phyloP scores from a whole-genome alignment of 2,113 vertebrate species.

The Crotalus viridis region DNA sequence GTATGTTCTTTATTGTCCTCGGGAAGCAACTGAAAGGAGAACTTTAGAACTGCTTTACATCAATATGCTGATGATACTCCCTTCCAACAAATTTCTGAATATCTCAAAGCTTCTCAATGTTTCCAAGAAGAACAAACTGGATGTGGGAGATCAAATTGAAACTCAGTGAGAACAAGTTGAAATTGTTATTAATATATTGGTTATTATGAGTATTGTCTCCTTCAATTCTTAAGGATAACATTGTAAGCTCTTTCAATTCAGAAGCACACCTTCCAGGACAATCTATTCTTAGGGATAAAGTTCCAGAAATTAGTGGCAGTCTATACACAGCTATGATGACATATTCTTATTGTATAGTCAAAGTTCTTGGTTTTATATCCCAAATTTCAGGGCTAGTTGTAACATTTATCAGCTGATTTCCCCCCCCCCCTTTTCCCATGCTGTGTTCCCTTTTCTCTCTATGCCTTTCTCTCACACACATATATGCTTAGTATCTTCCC shows the following conservation, averaged over 20 bases:
- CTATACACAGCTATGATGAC: background rate
- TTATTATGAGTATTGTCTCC: background rate
- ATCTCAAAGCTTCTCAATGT: background rate
- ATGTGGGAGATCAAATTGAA: background rate
- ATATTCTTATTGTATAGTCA: background rate
- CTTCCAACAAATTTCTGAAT: background rate
- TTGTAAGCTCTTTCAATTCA: background rate
- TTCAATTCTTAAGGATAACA: background rate
- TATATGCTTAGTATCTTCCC: background rate
- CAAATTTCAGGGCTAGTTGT: accelerated
- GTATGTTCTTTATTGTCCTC: background rate
- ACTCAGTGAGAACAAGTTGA: background rate
- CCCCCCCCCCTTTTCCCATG: background rate
- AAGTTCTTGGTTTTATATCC: accelerated
- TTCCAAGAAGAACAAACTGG: background rate
- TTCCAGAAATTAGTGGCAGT: background rate
- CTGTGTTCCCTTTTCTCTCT: background rate
- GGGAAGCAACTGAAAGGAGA: background rate
- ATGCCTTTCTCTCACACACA: background rate
- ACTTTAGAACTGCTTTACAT: too few relatives aligned
- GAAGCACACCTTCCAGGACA: background rate
- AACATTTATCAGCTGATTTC: background rate
- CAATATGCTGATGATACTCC: background rate
- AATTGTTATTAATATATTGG: background rate
- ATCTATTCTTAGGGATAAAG: constrained; percentile 4